These are phyloP conservation scores for Astropecten irregularis DNA, from an alignment of 53 echinoderm and acorn worm genomes.

Conservation along the genomic window DNA sequence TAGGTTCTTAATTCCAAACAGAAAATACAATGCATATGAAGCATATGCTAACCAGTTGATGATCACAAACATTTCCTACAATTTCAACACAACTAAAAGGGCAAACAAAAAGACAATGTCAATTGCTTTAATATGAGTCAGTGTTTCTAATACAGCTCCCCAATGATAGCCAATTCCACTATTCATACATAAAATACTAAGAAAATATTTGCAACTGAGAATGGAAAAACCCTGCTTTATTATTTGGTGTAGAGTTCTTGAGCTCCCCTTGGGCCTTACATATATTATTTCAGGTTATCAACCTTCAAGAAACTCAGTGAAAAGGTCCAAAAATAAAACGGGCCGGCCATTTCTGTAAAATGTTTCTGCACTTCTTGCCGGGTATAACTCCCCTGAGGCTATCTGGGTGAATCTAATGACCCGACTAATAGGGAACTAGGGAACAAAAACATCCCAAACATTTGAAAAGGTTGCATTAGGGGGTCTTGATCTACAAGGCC, in stretches of 20 bases:
- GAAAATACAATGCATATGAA: too few relatives aligned
- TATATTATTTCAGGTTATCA: slow-evolving; percentile 50
- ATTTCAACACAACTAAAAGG: too few relatives aligned
- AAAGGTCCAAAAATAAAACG: background rate
- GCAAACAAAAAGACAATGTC: too few relatives aligned
- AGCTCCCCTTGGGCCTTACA: slow-evolving; percentile 11
- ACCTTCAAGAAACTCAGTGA: slow-evolving; percentile 32
- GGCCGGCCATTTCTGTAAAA: background rate
- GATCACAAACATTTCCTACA: too few relatives aligned
- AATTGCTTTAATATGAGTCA: too few relatives aligned
- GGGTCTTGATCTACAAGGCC: slow-evolving; percentile 24
- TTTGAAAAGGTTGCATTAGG: slow-evolving; percentile 9
- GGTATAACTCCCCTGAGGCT: slow-evolving; percentile 3
- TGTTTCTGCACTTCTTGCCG: slow-evolving; percentile 9
- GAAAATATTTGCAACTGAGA: background rate
- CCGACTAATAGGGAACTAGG: slow-evolving; percentile 3
- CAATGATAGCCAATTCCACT: background rate
- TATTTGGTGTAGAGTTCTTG: slow-evolving; percentile 10
- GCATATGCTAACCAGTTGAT: too few relatives aligned
- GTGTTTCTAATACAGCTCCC: too few relatives aligned
- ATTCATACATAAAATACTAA: background rate
- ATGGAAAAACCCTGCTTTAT: background rate
- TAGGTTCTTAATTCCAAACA: too few relatives aligned
- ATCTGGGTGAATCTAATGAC: background rate
- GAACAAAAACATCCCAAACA: background rate